Evolutionary conservation across 2,888 invertebrate species (phyloP).

Genomic region (Stegana nigrithorax): DNA sequence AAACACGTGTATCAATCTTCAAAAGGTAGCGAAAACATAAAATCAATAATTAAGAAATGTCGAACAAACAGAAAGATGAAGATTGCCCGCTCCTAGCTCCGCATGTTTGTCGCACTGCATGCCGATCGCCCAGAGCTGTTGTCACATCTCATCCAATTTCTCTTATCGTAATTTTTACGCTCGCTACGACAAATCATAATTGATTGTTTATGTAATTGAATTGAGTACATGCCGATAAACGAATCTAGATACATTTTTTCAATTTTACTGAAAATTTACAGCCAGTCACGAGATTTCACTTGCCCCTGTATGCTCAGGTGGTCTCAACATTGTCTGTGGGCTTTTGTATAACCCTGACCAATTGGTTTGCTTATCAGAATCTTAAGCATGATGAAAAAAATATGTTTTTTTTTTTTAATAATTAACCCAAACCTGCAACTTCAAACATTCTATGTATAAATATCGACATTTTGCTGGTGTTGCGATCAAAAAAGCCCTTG

Average conservation of each 20-base stretch:
- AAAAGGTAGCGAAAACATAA: slow-evolving; percentile 66
- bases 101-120: background rate
- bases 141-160: slow-evolving; percentile 24
- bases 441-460: too few relatives aligned
- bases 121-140: background rate
- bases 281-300: too few relatives aligned
- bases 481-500: too few relatives aligned
- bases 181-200: slow-evolving; percentile 59
- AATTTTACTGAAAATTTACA: too few relatives aligned
- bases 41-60: slow-evolving; percentile 65
- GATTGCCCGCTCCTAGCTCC: background rate
- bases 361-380: too few relatives aligned
- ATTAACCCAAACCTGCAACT: too few relatives aligned
- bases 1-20: slow-evolving; percentile 61
- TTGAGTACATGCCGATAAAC: slow-evolving; percentile 33
- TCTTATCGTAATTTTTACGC: slow-evolving; percentile 30
- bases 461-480: too few relatives aligned
- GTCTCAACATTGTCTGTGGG: too few relatives aligned
- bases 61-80: slow-evolving; percentile 44
- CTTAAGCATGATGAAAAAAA: too few relatives aligned
- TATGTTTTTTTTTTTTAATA: too few relatives aligned
- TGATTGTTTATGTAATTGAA: slow-evolving; percentile 64
- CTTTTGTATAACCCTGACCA: too few relatives aligned
- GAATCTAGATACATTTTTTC: background rate
- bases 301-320: too few relatives aligned